Conservation (phyloP, 2,113 vertebrate genomes). For the Falco punctatus region DNA sequence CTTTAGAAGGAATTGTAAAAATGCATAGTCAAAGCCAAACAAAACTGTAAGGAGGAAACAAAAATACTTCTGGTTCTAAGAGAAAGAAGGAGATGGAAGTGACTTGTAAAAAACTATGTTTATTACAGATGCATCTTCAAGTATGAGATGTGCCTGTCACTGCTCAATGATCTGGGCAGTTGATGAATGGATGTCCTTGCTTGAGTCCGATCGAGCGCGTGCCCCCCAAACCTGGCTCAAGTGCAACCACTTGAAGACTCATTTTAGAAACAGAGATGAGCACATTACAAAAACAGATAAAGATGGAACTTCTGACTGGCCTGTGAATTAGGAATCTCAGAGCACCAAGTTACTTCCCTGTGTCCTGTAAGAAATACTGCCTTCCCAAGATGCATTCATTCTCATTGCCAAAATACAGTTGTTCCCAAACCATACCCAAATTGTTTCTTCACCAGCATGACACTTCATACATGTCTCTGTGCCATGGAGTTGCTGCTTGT, state of each 20-base stretch:
- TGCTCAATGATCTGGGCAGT: neutral
- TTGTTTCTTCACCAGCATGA: neutral
- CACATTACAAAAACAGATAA: neutral
- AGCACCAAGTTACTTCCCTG: neutral
- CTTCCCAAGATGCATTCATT: neutral
- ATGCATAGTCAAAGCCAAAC: neutral
- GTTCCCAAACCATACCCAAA: neutral
- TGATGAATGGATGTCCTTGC: neutral
- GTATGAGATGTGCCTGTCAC: neutral
- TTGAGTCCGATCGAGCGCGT: accelerated
- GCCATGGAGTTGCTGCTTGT: neutral
- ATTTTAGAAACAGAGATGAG: neutral
- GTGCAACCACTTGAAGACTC: neutral
- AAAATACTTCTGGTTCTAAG: neutral
- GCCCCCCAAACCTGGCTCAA: neutral
- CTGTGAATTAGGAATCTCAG: neutral
- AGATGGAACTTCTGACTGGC: neutral
- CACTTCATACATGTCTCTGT: neutral
- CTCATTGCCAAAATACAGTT: neutral
- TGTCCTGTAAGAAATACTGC: neutral
- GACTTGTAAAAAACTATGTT: neutral
- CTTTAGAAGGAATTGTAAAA: neutral
- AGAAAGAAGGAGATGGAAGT: neutral
- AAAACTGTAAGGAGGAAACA: neutral
- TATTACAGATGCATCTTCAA: neutral